Base-by-base conservation (phyloP, 1,140 invertebrate genomes). In the Drosophila kohkoa region DNA sequence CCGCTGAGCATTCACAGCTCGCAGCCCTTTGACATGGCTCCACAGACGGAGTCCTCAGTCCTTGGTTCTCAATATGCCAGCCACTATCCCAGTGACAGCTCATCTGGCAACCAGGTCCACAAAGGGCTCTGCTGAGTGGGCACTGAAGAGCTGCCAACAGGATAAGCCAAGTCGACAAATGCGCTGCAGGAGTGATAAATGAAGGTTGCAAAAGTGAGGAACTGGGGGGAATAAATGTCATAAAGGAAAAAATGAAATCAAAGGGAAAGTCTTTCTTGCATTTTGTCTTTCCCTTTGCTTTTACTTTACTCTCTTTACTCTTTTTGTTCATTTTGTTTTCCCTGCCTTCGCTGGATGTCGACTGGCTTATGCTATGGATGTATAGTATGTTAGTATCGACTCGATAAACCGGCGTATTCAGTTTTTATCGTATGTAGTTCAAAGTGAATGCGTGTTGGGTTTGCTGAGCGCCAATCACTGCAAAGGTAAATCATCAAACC, bases 91-190 rank as follows among this genome's bases (percentile, higher is more conserved):
- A 46, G 35, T 20, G 58, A 63, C 67, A 70, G 51, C 66, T 32
- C 28, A 43, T 38, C 72, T 57, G 25, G 38, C 71, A 68, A 49
- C 65, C 25, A 38, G 54, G 30, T 35, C 15, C 49, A 46, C 65
- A 74, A 69, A 69, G 72, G 67, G 62, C 45, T 57, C n/a, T 46
- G 55, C 16, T 32, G 60, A 62, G 59, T 58, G 68, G 49, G 32
- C 55, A 15, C 49, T 63, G 58, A 69, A 69, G 54, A 45, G 55
- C 54, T 71, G 73, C 52, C 60, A 58, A 66, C 74, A 69, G 81
- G 81, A 81, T 85, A 85, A 85, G 81, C 74, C 77, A 66, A 75
- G 68, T 77, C 81, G 81, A 85, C 77, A 85, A 85, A 83, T 83
- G 81, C 69, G 77, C 64, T 57, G 81, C 65, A 67, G 60, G 57